These are phyloP conservation scores for Microctenopoma steveboyesi DNA, from an alignment of 2,797 vertebrate genomes.

Conservation along the genomic window DNA sequence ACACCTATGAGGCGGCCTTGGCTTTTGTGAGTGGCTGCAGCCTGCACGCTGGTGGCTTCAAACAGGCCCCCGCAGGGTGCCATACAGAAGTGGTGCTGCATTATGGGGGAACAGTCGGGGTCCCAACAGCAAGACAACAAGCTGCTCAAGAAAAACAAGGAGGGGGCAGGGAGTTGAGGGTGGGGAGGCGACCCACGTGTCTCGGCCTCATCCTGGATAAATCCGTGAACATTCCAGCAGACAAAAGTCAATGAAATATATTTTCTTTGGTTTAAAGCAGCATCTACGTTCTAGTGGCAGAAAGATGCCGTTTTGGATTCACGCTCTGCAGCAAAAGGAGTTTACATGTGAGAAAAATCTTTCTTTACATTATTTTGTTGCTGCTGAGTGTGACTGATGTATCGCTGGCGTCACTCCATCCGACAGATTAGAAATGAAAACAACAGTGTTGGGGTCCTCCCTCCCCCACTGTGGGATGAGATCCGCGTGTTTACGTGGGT, in stretches of 20 bases:
- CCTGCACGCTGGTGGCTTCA: slow-evolving; percentile 22
- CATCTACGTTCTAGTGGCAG: background rate
- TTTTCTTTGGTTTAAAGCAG: slow-evolving; percentile 12
- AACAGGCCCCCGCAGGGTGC: slow-evolving; percentile 34
- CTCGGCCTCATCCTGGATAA: slow-evolving; percentile 16
- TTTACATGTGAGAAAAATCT: background rate
- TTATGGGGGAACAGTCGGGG: slow-evolving; percentile 61
- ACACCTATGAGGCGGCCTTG: slow-evolving; percentile 20
- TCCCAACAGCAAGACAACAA: slow-evolving; percentile 53
- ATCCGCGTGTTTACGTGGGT: slow-evolving; percentile 24
- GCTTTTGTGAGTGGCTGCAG: slow-evolving; percentile 25
- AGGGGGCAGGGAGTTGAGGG: background rate
- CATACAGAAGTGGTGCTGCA: slow-evolving; percentile 48
- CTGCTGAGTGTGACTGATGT: slow-evolving; percentile 55
- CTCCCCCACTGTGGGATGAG: slow-evolving; percentile 44
- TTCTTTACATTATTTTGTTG: slow-evolving; percentile 27
- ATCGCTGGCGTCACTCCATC: slow-evolving; percentile 56
- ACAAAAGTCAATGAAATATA: slow-evolving; percentile 13
- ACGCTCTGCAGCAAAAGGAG: slow-evolving; percentile 2
- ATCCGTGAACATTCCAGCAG: slow-evolving; percentile 46
- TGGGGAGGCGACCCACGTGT: slow-evolving; percentile 9
- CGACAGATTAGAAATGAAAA: slow-evolving; percentile 70
- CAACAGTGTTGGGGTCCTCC: slow-evolving; percentile 64
- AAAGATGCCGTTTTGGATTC: slow-evolving; percentile 29
- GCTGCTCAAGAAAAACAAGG: slow-evolving; percentile 32